These are phyloP conservation scores for Spicauda simplicius DNA, from an alignment of 2,888 invertebrate genomes.

Conservation along the genomic window DNA sequence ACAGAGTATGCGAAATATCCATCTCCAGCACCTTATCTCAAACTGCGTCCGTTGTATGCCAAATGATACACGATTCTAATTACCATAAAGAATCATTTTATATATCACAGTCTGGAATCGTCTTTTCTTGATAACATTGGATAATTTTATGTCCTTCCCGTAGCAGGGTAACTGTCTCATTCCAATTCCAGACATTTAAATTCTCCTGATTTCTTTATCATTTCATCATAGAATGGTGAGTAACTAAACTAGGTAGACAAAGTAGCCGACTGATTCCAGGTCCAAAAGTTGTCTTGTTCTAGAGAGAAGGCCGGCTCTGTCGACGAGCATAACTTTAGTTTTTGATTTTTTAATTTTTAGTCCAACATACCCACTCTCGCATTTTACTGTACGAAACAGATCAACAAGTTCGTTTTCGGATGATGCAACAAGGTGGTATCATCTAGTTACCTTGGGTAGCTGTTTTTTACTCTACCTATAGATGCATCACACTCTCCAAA, in stretches of 20 bases:
- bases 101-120: too few relatives aligned
- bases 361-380: neutral
- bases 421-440: constrained; percentile 1
- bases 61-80: too few relatives aligned
- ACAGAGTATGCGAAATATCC: too few relatives aligned
- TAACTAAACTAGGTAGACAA: constrained; percentile 1
- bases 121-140: too few relatives aligned
- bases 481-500: too few relatives aligned
- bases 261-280: neutral
- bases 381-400: constrained; percentile 6
- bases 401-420: neutral
- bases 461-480: too few relatives aligned
- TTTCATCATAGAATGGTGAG: constrained; percentile 1
- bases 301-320: neutral
- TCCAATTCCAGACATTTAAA: constrained; percentile 4
- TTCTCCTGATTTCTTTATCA: neutral
- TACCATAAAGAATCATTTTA: too few relatives aligned
- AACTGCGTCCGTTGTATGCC: too few relatives aligned
- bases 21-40: too few relatives aligned
- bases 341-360: constrained; percentile 3
- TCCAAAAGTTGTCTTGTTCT: neutral
- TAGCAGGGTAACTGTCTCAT: neutral
- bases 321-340: constrained; percentile 9
- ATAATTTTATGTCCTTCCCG: neutral
- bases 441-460: too few relatives aligned